phyloP scores from a whole-genome alignment of 1,140 invertebrate species.

The Mylabris phalerata region DNA sequence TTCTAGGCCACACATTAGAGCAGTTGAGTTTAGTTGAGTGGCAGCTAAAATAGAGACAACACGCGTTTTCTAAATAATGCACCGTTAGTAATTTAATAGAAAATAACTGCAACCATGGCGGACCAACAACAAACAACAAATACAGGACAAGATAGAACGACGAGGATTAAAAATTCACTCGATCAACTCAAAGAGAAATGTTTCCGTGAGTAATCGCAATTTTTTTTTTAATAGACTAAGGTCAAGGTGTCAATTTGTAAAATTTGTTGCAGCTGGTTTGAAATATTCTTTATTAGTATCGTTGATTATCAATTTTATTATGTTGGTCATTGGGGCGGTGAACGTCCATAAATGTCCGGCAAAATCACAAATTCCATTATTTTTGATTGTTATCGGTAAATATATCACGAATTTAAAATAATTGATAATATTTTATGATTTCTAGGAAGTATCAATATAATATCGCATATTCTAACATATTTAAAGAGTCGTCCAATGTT shows the following conservation, averaged over 20 bases:
- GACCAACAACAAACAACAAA: slow-evolving; percentile 4
- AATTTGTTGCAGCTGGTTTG: slow-evolving; percentile 28
- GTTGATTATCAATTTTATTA: slow-evolving; percentile 22
- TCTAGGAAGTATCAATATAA: slow-evolving; percentile 24
- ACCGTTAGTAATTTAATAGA: no score
- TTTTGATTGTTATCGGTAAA: slow-evolving; percentile 35
- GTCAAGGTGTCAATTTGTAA: background rate
- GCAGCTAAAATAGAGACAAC: background rate
- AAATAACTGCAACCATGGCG: background rate
- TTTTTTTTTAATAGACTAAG: background rate
- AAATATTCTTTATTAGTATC: slow-evolving; percentile 25
- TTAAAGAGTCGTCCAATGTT: no score
- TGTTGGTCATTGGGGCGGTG: slow-evolving; percentile 32
- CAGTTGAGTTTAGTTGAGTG: background rate
- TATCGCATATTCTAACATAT: slow-evolving; percentile 20
- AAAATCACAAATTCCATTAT: slow-evolving; percentile 33
- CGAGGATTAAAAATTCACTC: background rate
- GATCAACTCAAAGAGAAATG: slow-evolving; percentile 5
- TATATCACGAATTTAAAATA: background rate
- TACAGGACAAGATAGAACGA: background rate
- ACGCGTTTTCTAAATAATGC: background rate
- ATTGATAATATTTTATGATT: slow-evolving; percentile 10
- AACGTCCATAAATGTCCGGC: slow-evolving; percentile 32
- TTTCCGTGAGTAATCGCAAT: slow-evolving; percentile 7
- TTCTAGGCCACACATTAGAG: no score